Evolutionary conservation across 2,797 vertebrate species (phyloP), one percentile per base, ranked within the genome.

Genomic region (Danio kyathit): DNA sequence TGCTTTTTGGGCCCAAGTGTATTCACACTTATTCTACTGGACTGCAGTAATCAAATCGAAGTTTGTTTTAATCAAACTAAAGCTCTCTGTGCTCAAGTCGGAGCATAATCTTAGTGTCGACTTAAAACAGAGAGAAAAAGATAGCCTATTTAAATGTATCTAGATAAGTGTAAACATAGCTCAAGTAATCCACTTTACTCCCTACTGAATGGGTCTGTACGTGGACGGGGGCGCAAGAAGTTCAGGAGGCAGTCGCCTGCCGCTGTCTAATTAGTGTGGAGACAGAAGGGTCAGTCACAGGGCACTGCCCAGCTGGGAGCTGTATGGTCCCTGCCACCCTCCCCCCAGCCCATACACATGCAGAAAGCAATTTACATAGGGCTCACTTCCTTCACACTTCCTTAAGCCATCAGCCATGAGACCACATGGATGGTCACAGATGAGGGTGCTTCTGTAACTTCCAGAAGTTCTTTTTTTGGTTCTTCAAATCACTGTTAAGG

Each of bases 231-330:
- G 92, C 93, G 93, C 85, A 85, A 82, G 92, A 91, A 94, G 94
- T 94, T 95, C 94, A 95, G 91, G 93, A 94, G 93, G 92, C 94
- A 95, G 92, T 92, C 90, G 93, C 93, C 93, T 94, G 92, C 92
- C 89, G 88, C 91, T 91, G 93, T 94, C 93, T 94, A 94, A 94
- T 95, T 95, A 95, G 93, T 93, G 91, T 91, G 82, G 93, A 95
- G 94, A 94, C 94, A 93, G 92, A 90, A 92, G 94, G 94, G 94
- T 95, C 93, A 95, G 89, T 67, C 87, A 89, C 91, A 89, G 94
- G 94, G 92, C 93, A 95, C 94, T 92, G 93, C 93, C 93, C 94
- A 94, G 93, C 93, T 95, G 94, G 94, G 93, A 94, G 90, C 92
- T 85, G 86, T 92, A 92, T 91, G 91, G 90, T 91, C 90, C 91